These are phyloP conservation scores for Coreius guichenoti DNA, from an alignment of 2,797 vertebrate genomes.

Conservation along the genomic window DNA sequence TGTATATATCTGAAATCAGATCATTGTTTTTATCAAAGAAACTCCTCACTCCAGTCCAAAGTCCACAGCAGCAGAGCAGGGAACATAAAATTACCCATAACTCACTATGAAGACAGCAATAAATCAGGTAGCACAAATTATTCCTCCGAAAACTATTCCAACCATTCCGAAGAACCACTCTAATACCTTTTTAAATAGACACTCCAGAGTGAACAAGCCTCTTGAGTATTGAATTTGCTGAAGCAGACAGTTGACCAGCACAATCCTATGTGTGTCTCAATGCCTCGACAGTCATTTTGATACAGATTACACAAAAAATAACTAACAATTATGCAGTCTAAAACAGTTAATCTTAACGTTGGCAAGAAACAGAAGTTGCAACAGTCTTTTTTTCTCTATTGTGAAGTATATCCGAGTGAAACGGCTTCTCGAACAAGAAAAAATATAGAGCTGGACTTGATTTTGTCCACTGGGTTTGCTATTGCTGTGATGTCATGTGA, in stretches of 20 bases:
- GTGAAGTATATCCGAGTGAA: neutral
- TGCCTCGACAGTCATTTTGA: neutral
- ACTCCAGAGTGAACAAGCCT: slow-evolving; percentile 31
- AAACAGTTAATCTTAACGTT: neutral
- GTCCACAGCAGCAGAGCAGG: slow-evolving; percentile 1
- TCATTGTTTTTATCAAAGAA: slow-evolving; percentile 19
- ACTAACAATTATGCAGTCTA: neutral
- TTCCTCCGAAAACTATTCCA: slow-evolving; percentile 33
- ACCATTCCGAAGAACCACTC: neutral
- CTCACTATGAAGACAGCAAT: slow-evolving; percentile 27
- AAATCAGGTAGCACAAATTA: slow-evolving; percentile 14
- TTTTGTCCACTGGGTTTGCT: neutral
- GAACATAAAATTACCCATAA: slow-evolving; percentile 20
- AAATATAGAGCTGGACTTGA: neutral
- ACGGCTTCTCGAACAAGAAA: neutral
- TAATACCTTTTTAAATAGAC: slow-evolving; percentile 35
- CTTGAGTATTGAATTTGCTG: slow-evolving; percentile 32
- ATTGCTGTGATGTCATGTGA: neutral
- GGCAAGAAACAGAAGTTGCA: neutral
- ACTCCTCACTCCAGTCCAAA: neutral
- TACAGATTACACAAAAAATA: neutral
- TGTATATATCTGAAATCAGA: no score
- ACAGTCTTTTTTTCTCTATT: neutral
- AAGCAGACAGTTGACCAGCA: slow-evolving; percentile 24
- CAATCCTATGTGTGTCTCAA: neutral